A percentile compares a stretch with the other conserved stretches of the same genome.
Conservation (phyloP, 2,888 invertebrate genomes). For the Crioceris asparagi region DNA sequence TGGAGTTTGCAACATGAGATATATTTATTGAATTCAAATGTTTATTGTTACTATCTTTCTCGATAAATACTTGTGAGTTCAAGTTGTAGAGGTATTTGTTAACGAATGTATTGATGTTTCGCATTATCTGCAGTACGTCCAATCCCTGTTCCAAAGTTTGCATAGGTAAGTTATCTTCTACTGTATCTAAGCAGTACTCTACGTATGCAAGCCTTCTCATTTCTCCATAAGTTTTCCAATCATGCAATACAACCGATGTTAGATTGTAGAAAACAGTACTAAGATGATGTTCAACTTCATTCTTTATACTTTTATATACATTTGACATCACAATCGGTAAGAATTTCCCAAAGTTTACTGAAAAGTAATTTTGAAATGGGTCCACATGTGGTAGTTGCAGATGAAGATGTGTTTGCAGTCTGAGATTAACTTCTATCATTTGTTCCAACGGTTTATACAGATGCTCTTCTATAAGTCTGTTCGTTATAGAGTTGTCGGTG, state of each 20-base stretch:
- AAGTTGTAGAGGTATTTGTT: slow-evolving; percentile 89
- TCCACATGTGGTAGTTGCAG: slow-evolving; percentile 58
- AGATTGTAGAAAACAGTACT: slow-evolving; percentile 94
- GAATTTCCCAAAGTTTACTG: slow-evolving; percentile 30
- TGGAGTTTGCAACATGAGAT: slow-evolving; percentile 90
- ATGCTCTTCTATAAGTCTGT: slow-evolving; percentile 43
- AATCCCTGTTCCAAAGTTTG: slow-evolving; percentile 95
- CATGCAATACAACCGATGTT: slow-evolving; percentile 92
- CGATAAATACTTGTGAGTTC: slow-evolving; percentile 93
- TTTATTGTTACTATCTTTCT: slow-evolving; percentile 82
- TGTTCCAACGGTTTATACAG: slow-evolving; percentile 66
- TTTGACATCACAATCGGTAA: slow-evolving; percentile 32
- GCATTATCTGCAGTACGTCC: slow-evolving; percentile 94
- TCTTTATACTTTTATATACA: slow-evolving; percentile 32
- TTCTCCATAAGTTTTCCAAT: slow-evolving; percentile 95
- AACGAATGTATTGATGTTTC: slow-evolving; percentile 91
- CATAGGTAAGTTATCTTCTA: slow-evolving; percentile 90
- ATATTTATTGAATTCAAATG: slow-evolving; percentile 93
- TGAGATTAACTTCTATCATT: slow-evolving; percentile 83
- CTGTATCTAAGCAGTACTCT: slow-evolving; percentile 68
- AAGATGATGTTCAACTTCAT: slow-evolving; percentile 74
- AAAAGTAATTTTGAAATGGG: slow-evolving; percentile 31
- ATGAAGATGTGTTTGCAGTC: slow-evolving; percentile 87
- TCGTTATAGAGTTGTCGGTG: slow-evolving; percentile 34
- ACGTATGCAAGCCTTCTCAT: slow-evolving; percentile 88